Evolutionary conservation across 2,113 vertebrate genomes (phyloP).

Genomic region (Microcebus jonahi): DNA sequence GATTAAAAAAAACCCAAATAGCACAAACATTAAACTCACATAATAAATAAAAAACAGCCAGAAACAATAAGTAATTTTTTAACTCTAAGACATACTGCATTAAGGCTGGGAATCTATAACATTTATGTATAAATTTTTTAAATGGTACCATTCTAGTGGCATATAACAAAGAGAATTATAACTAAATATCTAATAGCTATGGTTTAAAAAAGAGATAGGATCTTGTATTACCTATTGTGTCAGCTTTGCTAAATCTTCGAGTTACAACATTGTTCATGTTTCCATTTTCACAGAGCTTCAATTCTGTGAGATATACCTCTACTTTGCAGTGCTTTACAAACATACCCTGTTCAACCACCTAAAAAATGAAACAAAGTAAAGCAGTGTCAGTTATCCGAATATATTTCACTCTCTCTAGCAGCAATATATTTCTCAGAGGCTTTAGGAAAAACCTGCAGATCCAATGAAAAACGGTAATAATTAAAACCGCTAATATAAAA

Average conservation of each 20-base stretch:
- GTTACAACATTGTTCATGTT: slow-evolving; percentile 97
- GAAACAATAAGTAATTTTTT: neutral
- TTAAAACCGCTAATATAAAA: slow-evolving; percentile 40
- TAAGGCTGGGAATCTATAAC: neutral
- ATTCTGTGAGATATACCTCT: slow-evolving; percentile 98
- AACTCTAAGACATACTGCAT: neutral
- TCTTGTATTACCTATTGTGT: slow-evolving; percentile 94
- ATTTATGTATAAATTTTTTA: neutral
- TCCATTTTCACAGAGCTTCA: slow-evolving; percentile 98
- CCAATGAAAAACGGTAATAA: neutral
- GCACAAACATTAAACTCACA: slow-evolving; percentile 18
- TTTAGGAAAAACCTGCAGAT: slow-evolving; percentile 50
- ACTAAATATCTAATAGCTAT: neutral
- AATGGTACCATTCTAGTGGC: neutral
- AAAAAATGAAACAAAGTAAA: slow-evolving; percentile 64
- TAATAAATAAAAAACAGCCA: slow-evolving; percentile 28
- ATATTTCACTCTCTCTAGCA: neutral
- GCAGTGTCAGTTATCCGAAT: slow-evolving; percentile 43
- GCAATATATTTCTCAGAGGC: neutral
- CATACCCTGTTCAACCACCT: slow-evolving; percentile 99
- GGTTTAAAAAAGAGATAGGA: neutral
- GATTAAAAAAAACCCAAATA: neutral
- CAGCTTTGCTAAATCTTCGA: slow-evolving; percentile 98
- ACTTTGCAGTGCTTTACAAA: slow-evolving; percentile 99
- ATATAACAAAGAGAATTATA: neutral